phyloP scores from a whole-genome alignment of 1,140 invertebrate genomes.

The Coptotermes formosanus region DNA sequence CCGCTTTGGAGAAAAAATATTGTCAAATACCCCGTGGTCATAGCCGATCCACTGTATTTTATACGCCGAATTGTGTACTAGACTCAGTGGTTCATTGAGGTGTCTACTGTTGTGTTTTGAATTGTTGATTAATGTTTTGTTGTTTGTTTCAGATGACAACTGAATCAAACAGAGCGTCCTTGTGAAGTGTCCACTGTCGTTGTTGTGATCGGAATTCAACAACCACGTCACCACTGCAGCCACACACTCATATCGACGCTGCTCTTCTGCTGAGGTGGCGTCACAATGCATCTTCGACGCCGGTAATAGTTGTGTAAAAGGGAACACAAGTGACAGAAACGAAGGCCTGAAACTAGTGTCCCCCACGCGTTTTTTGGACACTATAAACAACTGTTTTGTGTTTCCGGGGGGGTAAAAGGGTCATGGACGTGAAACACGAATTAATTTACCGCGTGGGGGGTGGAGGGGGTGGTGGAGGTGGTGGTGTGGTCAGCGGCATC shows the following conservation, averaged over 20 bases:
- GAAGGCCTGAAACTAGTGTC: neutral
- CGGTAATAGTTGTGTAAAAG: neutral
- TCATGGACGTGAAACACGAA: slow-evolving; percentile 25
- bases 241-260: neutral
- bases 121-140: neutral
- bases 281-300: neutral
- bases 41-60: too few relatives aligned
- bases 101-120: too few relatives aligned
- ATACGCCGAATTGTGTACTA: too few relatives aligned
- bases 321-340: neutral
- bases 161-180: neutral
- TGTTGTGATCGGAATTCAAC: neutral
- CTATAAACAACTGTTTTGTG: neutral
- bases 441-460: slow-evolving; percentile 1
- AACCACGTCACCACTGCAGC: neutral
- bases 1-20: too few relatives aligned
- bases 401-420: neutral
- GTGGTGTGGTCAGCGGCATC: neutral
- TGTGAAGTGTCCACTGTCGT: too few relatives aligned
- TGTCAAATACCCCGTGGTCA: too few relatives aligned
- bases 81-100: too few relatives aligned
- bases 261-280: neutral
- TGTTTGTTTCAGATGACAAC: slow-evolving; percentile 5
- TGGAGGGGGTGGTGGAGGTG: slow-evolving; percentile 2
- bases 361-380: neutral